A percentile compares a stretch with the other conserved stretches of the same genome.
Conservation (phyloP, 2,797 vertebrate species). For the Eulemur albifrons region DNA sequence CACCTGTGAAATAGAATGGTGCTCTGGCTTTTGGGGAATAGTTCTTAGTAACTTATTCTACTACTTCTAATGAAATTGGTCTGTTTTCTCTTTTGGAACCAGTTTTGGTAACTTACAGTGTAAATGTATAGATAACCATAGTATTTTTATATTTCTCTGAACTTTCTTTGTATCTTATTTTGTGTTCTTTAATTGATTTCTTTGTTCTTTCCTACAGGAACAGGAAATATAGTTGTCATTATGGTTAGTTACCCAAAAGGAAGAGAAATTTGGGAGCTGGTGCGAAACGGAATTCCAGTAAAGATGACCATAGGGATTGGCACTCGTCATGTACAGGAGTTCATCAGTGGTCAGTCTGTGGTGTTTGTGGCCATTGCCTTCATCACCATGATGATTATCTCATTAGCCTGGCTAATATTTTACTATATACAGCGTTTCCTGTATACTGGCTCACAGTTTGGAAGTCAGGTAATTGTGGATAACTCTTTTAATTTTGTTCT, state of each 20-base stretch:
- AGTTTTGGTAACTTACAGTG: not conserved
- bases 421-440: conserved; percentile 89
- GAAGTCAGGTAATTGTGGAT: conserved; percentile 85
- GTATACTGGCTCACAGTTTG: conserved; percentile 86
- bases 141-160: not conserved
- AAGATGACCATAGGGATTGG: conserved; percentile 85
- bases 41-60: conserved; percentile 2
- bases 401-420: conserved; percentile 88
- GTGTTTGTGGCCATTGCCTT: conserved; percentile 89
- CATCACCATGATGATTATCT: conserved; percentile 90
- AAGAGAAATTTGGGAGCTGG: conserved; percentile 86
- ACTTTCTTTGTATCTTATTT: not conserved
- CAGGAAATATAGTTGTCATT: conserved; percentile 87
- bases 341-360: conserved; percentile 86
- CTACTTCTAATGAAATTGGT: not conserved
- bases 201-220: conserved; percentile 79
- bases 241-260: conserved; percentile 88
- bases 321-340: conserved; percentile 84
- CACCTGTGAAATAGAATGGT: not conserved
- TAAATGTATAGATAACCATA: not conserved
- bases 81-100: not conserved
- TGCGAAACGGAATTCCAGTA: conserved; percentile 86
- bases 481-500: conserved; percentile 36
- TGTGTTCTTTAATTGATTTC: not conserved
- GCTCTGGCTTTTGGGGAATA: not conserved